These are phyloP conservation scores for Bombycilla garrulus DNA, from an alignment of 2,113 vertebrate species.

Conservation along the genomic window DNA sequence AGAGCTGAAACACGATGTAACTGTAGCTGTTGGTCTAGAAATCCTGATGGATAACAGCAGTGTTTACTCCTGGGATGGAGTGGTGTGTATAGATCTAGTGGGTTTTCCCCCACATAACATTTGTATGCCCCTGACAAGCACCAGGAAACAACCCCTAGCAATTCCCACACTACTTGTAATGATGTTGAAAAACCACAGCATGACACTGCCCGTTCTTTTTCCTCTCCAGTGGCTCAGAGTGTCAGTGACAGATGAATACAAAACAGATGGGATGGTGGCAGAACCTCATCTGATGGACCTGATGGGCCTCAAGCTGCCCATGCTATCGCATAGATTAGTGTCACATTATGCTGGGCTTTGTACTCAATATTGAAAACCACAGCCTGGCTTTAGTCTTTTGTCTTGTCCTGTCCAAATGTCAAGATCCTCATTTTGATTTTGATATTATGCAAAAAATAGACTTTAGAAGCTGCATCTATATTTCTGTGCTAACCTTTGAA, in stretches of 20 bases:
- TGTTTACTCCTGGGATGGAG: not conserved
- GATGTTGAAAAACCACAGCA: not conserved
- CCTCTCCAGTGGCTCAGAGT: not conserved
- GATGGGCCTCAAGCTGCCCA: not conserved
- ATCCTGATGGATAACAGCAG: not conserved
- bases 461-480: not conserved
- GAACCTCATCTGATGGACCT: not conserved
- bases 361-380: not conserved
- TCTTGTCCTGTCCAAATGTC: not conserved
- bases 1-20: fast-evolving
- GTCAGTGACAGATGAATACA: conserved; percentile 9
- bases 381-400: not conserved
- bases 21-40: not conserved
- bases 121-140: not conserved
- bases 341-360: not conserved
- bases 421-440: not conserved
- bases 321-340: not conserved
- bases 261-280: conserved; percentile 8
- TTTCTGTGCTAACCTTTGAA: not conserved
- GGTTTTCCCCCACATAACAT: not conserved
- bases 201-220: not conserved
- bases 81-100: not conserved
- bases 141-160: not conserved
- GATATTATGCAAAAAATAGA: not conserved
- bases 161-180: not conserved